phyloP scores from a whole-genome alignment of 2,888 invertebrate species.

The Notodonta dromedarius region DNA sequence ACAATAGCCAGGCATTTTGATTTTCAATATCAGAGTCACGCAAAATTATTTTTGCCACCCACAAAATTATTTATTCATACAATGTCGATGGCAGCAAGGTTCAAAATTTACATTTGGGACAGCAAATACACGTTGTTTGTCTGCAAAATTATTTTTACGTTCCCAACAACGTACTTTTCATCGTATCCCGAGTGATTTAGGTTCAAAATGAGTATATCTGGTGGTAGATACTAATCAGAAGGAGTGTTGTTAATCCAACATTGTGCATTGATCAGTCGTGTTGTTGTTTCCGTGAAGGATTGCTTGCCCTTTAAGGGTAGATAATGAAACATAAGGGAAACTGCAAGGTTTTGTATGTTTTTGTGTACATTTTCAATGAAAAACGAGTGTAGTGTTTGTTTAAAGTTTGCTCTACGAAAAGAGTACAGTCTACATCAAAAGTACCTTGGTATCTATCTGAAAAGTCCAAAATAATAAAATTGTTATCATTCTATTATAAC shows the following conservation, averaged over 20 bases:
- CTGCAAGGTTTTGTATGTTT: background rate
- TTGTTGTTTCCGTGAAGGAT: constrained; percentile 47
- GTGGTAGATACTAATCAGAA: background rate
- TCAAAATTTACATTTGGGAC: background rate
- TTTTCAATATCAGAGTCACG: constrained; percentile 35
- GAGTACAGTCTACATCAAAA: background rate
- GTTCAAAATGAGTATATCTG: background rate
- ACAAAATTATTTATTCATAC: background rate
- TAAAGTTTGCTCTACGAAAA: background rate
- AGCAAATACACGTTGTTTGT: background rate
- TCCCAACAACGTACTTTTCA: background rate
- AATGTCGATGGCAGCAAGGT: constrained; percentile 1
- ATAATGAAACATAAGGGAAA: constrained; percentile 10
- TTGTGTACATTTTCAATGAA: background rate
- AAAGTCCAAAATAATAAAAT: no score
- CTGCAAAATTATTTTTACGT: background rate
- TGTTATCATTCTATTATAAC: no score
- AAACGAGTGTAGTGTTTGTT: background rate
- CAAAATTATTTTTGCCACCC: background rate
- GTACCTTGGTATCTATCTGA: no score
- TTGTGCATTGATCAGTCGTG: constrained; percentile 44
- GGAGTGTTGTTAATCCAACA: constrained; percentile 26
- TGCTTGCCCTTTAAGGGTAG: constrained; percentile 45
- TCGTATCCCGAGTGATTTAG: background rate
- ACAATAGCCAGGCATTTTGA: constrained; percentile 35